phyloP scores from a whole-genome alignment of 2,888 invertebrate genomes.

The Scaptomyza cyrtandrae region DNA sequence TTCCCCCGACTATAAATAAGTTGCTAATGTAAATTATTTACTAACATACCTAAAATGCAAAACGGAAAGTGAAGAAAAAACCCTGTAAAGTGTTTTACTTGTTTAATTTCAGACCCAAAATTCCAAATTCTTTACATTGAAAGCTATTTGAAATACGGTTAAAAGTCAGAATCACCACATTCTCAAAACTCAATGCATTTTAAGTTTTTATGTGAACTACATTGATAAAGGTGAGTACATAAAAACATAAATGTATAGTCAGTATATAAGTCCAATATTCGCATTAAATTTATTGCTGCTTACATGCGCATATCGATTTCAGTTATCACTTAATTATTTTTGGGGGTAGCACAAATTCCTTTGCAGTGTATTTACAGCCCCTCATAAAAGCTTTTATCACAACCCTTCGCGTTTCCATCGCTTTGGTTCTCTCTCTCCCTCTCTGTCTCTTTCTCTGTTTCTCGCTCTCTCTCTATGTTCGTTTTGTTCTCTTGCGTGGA shows the following conservation, averaged over 20 bases:
- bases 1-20: conserved; percentile 44
- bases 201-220: conserved; percentile 22
- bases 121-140: not conserved
- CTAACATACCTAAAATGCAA: conserved; percentile 46
- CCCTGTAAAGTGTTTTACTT: conserved; percentile 4
- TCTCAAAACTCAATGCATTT: conserved; percentile 54
- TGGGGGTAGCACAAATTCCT: not conserved
- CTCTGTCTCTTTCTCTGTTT: conserved; percentile 6
- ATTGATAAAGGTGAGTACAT: conserved; percentile 41
- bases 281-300: not conserved
- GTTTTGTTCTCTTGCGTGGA: conserved; percentile 18
- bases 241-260: not conserved
- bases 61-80: conserved; percentile 27
- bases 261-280: too few relatives aligned
- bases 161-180: conserved; percentile 16
- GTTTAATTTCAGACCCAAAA: conserved; percentile 36
- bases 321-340: conserved; percentile 13
- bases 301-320: conserved; percentile 1
- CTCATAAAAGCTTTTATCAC: conserved; percentile 46
- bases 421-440: not conserved
- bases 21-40: conserved; percentile 30
- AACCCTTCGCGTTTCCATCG: not conserved
- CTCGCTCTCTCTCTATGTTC: not conserved
- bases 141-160: conserved; percentile 17
- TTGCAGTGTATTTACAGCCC: conserved; percentile 59